A percentile compares a stretch with the other conserved stretches of the same genome.
These are phyloP conservation scores for Cheilosia soror DNA, from an alignment of 2,888 invertebrate species.

Conservation along the genomic window DNA sequence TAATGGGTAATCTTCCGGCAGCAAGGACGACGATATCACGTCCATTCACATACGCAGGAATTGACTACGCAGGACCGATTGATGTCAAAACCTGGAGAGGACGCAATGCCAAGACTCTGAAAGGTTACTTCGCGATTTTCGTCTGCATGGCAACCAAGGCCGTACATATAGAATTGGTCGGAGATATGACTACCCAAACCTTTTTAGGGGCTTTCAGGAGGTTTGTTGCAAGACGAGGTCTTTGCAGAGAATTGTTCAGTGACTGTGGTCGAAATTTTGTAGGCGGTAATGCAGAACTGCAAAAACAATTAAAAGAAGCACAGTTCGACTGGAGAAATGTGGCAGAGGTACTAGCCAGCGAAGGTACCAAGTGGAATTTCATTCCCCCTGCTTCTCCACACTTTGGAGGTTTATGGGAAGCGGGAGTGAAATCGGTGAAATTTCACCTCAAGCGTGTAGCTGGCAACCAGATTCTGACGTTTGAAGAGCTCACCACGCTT, in stretches of 20 bases:
- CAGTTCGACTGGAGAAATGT: neutral
- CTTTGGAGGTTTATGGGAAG: neutral
- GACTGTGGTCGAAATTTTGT: neutral
- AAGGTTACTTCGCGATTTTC: constrained; percentile 49
- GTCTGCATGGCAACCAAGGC: neutral
- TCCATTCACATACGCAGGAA: neutral
- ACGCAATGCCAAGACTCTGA: too few relatives aligned
- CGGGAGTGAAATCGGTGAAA: neutral
- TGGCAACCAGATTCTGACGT: neutral
- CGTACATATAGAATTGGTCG: neutral
- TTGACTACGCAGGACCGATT: too few relatives aligned
- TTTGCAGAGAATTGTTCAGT: too few relatives aligned
- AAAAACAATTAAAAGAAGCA: neutral
- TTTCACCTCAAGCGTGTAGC: neutral
- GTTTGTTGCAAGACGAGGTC: neutral
- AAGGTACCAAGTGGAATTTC: neutral
- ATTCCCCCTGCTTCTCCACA: neutral
- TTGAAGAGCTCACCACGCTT: constrained; percentile 5
- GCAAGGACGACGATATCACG: neutral
- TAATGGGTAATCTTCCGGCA: constrained; percentile 76
- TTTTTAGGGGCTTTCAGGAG: neutral
- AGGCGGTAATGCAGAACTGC: neutral
- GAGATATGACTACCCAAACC: neutral
- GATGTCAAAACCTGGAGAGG: too few relatives aligned
- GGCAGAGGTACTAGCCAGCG: too few relatives aligned